These are phyloP conservation scores for Suillia variegata DNA, from an alignment of 2,888 invertebrate species.

Conservation along the genomic window DNA sequence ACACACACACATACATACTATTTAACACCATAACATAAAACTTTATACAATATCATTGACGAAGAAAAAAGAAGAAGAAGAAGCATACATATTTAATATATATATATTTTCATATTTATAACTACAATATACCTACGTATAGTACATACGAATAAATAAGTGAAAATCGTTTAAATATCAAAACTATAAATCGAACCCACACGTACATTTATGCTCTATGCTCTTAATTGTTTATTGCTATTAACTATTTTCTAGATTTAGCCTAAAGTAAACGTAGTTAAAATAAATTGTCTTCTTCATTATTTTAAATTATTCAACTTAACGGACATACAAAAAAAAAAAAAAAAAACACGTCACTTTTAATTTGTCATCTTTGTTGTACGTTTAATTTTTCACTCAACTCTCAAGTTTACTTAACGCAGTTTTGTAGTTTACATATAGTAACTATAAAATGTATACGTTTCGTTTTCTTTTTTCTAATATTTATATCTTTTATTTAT, in stretches of 20 bases:
- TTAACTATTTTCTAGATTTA: conserved; percentile 17
- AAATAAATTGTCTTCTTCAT: conserved; percentile 12
- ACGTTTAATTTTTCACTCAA: too few relatives aligned
- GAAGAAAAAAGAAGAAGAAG: conserved; percentile 4
- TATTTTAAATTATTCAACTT: too few relatives aligned
- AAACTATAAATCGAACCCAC: conserved; percentile 8
- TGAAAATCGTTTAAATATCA: background rate
- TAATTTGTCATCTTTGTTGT: too few relatives aligned
- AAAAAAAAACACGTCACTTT: too few relatives aligned
- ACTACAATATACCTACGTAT: background rate
- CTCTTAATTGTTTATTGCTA: conserved; percentile 31
- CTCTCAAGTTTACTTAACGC: too few relatives aligned
- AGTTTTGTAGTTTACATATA: too few relatives aligned
- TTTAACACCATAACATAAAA: conserved; percentile 1
- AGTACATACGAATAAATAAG: background rate
- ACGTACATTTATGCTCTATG: conserved; percentile 35
- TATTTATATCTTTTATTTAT: too few relatives aligned
- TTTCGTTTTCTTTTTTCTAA: too few relatives aligned
- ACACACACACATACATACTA: conserved; percentile 13
- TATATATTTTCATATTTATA: conserved; percentile 21
- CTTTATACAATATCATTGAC: conserved; percentile 14
- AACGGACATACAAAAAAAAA: too few relatives aligned
- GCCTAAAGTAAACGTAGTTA: conserved; percentile 14
- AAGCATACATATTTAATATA: conserved; percentile 21
- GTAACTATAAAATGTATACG: too few relatives aligned